A percentile compares a stretch with the other conserved stretches of the same genome.
phyloP scores from a whole-genome alignment of 2,113 vertebrate genomes.

The Rutilus rutilus region DNA sequence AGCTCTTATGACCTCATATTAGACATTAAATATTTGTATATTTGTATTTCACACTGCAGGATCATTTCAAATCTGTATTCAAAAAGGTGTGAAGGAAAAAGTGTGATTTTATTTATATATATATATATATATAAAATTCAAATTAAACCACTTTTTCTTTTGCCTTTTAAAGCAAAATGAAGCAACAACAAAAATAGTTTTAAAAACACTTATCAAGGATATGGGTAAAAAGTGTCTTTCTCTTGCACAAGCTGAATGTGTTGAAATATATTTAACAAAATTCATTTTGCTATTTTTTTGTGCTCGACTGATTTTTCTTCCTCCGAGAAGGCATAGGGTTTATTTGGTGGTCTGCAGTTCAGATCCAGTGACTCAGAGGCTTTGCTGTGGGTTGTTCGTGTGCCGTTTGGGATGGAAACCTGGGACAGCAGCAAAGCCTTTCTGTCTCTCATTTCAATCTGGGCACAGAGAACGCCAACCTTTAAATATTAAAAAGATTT shows the following conservation, averaged over 20 bases:
- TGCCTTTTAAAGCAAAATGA: too few species aligned
- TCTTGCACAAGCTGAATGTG: background rate
- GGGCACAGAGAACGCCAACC: background rate
- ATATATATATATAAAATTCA: too few species aligned
- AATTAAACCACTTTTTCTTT: too few species aligned
- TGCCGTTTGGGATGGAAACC: conserved; percentile 32
- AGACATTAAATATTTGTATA: background rate
- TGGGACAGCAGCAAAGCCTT: background rate
- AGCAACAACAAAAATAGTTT: background rate
- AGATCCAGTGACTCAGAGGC: conserved; percentile 41
- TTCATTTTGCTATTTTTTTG: too few species aligned
- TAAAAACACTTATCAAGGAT: background rate
- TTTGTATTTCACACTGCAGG: too few species aligned
- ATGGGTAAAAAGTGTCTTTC: background rate
- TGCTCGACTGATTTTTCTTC: background rate
- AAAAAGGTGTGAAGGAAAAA: background rate
- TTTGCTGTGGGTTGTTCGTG: conserved; percentile 43
- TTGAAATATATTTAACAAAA: too few species aligned
- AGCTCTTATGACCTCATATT: too few species aligned
- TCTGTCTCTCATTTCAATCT: background rate
- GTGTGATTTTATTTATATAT: too few species aligned
- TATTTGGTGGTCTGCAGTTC: background rate
- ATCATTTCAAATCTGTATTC: too few species aligned
- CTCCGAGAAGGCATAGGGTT: background rate
- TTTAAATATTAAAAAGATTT: background rate